A percentile compares a stretch with the other conserved stretches of the same genome.
Evolutionary conservation across 2,888 invertebrate genomes (phyloP).

Genomic region (Gymnosoma rotundatum): DNA sequence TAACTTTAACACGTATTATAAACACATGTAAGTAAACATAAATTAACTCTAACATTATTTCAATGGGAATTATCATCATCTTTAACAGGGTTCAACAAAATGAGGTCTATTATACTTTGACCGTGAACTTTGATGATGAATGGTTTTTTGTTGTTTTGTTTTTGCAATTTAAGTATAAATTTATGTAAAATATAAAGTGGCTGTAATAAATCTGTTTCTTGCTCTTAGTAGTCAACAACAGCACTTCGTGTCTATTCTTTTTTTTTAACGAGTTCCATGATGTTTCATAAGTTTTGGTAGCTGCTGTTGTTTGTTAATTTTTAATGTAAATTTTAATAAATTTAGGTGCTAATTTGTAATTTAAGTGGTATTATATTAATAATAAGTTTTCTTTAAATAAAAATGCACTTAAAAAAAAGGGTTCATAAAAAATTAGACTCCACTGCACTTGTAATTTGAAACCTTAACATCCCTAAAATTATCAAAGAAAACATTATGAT

Average conservation of each 20-base stretch:
- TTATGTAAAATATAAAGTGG: neutral
- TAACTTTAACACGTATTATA: conserved; percentile 21
- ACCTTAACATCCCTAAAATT: too few species aligned
- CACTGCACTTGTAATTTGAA: too few species aligned
- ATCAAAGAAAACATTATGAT: too few species aligned
- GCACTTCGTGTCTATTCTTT: conserved; percentile 38
- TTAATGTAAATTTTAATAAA: conserved; percentile 34
- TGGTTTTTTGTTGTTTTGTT: conserved; percentile 4
- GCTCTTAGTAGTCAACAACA: neutral
- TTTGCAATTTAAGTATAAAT: conserved; percentile 1
- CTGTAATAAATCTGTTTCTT: neutral
- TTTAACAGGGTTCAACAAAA: conserved; percentile 58
- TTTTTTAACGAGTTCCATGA: conserved; percentile 24
- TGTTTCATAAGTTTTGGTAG: neutral
- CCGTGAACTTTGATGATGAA: conserved; percentile 63
- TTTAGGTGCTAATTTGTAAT: conserved; percentile 64
- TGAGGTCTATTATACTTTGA: conserved; percentile 57
- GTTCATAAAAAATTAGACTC: too few species aligned
- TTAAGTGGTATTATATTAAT: conserved; percentile 42
- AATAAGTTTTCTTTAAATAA: conserved; percentile 19
- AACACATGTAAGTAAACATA: conserved; percentile 40
- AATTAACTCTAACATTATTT: conserved; percentile 42
- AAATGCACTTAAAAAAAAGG: conserved; percentile 9
- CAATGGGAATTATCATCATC: conserved; percentile 48
- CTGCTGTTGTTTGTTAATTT: conserved; percentile 27